Percentiles rank a stretch among this genome's conserved stretches.
Conservation (phyloP, 2,888 invertebrate genomes). For the Cheilosia soror region DNA sequence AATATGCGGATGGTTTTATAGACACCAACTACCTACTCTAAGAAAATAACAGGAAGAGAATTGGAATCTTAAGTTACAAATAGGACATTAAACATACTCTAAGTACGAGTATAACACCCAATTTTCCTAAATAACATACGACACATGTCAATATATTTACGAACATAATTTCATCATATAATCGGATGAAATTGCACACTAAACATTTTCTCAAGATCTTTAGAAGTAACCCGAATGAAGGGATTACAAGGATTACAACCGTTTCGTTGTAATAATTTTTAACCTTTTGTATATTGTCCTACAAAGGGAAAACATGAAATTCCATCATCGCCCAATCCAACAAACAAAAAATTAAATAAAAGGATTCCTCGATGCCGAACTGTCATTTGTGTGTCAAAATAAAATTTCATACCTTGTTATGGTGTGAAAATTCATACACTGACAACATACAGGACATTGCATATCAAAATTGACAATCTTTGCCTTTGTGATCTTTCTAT, state of each 20-base stretch:
- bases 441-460: slow-evolving; percentile 23
- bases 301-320: not conserved
- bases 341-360: not conserved
- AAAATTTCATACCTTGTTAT: slow-evolving; percentile 33
- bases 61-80: too few relatives aligned
- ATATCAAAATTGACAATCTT: slow-evolving; percentile 37
- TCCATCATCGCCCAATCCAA: not conserved
- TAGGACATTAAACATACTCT: too few relatives aligned
- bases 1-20: too few relatives aligned
- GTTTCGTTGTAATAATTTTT: slow-evolving; percentile 10
- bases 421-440: slow-evolving; percentile 37
- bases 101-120: too few relatives aligned
- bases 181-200: slow-evolving; percentile 57
- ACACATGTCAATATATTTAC: slow-evolving; percentile 48
- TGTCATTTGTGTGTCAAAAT: slow-evolving; percentile 37
- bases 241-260: slow-evolving; percentile 49
- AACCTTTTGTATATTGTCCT: not conserved
- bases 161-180: slow-evolving; percentile 45
- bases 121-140: slow-evolving; percentile 11
- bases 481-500: not conserved
- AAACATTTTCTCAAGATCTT: slow-evolving; percentile 42
- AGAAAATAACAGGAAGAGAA: too few relatives aligned
- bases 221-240: not conserved
- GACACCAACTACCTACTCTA: too few relatives aligned
- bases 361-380: slow-evolving; percentile 48